Evolutionary conservation across 2,888 invertebrate genomes (phyloP), one percentile per base, ranked within the genome.

Genomic region (Eumerus sabulonum): DNA sequence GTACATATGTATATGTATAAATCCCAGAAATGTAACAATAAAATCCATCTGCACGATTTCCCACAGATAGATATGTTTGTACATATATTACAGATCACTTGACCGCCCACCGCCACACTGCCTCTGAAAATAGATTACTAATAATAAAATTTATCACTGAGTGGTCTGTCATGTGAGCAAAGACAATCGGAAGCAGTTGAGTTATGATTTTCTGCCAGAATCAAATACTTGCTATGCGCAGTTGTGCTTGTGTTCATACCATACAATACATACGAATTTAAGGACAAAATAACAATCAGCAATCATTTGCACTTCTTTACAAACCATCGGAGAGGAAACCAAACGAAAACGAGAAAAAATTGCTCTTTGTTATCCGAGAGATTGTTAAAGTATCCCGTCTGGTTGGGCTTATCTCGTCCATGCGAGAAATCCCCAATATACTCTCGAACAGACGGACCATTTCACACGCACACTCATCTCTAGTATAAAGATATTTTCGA

Each of bases 101-200:
- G 53, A 68, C 64, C 63, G 9, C 59, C 68, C 44, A 63, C 57
- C 56, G 38, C 47, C 50, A 57, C 63, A 50, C 56, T 27, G 27
- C 27, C 27, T n/a, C 27, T 2, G 7, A 35, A 63, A 44, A 67
- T 54, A 63, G 68, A 72, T 62, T 59, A 54, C 53, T 63, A 68
- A 57, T 79, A 79, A 67, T 64, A 72, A 67, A 79, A 73, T 68
- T 73, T 79, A 73, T 74, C 79, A 68, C 38, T 59, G 67, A 67
- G 54, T 48, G n/a, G 35, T 51, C 42, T 53, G 62, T 56, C 62
- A 48, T 67, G 48, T 18, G 19, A 47, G 40, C 18, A 7, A 16
- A 72, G 57, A 67, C 77, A 77, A 77, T 73, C 73, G 57, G 42
- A 77, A 73, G 44, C 67, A 63, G 77, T 73, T 57, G 62, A 56